Evolutionary conservation across 2,797 vertebrate genomes (phyloP), one percentile per base, ranked within the genome.

Genomic region (Aerospiza tachiro): DNA sequence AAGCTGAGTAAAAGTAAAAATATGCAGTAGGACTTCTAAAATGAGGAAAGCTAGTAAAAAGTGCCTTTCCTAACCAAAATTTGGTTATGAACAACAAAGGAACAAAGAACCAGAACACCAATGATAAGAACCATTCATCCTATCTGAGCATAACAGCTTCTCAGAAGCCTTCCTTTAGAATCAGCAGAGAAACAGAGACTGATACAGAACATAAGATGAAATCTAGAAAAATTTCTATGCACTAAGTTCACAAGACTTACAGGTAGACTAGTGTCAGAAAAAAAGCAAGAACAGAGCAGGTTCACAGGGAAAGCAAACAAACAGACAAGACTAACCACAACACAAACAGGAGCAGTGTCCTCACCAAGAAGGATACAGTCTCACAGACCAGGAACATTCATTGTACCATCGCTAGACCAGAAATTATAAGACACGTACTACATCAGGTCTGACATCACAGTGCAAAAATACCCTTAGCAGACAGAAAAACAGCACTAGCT

Each of bases 401-500:
- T 4, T 8, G 0, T 2, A 44, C 35, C 4, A 35, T 5, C 2
- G 19, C 7, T 6, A 42, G 3, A 0, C 5, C 8, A 26, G 0
- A 4, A 36, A 11, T 2, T 21, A 49, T 2, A 2, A 45, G 3
- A 9, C 6, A 53, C 36, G 5, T 1, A 0, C 7, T 8, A 31
- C 1, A 0, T 17, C 23, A 83, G 1, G 0, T 3, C 19, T 13
- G 2, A 7, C 0, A 0, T 9, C 2, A 63, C 7, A 23, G 6
- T 9, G 0, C 5, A 50, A 36, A 31, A 42, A 1, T 1, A 49
- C 7, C 7, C n/a, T 1, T 14, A 28, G 14, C 10, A 38, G 1
- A 0, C 5, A 20, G 26, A 52, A 65, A 0, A 9, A 5, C 3
- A 42, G 2, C 2, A 15, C 3, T 12, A 29, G 0, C 5, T 40